Conservation (phyloP, 2,888 invertebrate genomes). For the Steinernema hermaphroditum region DNA sequence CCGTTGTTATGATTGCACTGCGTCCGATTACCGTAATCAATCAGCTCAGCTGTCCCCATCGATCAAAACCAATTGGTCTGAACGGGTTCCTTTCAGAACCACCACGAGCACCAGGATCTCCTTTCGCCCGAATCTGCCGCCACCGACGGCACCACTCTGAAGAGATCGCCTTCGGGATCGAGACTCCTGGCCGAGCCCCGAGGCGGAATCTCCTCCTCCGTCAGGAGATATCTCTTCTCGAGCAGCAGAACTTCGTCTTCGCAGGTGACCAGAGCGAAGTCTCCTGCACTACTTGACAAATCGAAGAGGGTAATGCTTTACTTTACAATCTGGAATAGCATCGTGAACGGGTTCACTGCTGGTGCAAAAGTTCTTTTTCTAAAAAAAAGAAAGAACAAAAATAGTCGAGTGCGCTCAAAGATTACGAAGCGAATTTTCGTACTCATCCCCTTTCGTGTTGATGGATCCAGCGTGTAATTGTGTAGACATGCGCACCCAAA, state of each 20-base stretch:
- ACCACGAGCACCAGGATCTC: conserved; percentile 1
- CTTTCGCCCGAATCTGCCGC: conserved; percentile 2
- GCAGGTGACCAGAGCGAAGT: neutral
- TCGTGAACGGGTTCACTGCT: no score
- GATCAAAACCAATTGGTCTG: conserved; percentile 15
- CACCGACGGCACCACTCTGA: neutral
- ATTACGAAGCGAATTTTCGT: no score
- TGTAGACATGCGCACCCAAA: neutral
- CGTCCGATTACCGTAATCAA: conserved; percentile 22
- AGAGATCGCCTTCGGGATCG: neutral
- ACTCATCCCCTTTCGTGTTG: neutral
- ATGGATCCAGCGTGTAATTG: neutral
- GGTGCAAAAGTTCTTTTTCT: no score
- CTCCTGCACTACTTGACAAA: neutral
- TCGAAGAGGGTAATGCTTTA: conserved; percentile 4
- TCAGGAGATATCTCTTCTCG: neutral
- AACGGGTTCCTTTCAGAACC: neutral
- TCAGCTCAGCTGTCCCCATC: neutral
- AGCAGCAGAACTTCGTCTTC: neutral
- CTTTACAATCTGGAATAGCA: no score
- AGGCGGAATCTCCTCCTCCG: neutral
- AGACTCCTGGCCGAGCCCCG: neutral
- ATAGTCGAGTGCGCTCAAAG: no score
- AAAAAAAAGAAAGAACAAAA: no score
- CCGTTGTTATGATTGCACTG: neutral